Evolutionary conservation across 2,113 vertebrate genomes (phyloP).

Genomic region (Phrynosoma platyrhinos): DNA sequence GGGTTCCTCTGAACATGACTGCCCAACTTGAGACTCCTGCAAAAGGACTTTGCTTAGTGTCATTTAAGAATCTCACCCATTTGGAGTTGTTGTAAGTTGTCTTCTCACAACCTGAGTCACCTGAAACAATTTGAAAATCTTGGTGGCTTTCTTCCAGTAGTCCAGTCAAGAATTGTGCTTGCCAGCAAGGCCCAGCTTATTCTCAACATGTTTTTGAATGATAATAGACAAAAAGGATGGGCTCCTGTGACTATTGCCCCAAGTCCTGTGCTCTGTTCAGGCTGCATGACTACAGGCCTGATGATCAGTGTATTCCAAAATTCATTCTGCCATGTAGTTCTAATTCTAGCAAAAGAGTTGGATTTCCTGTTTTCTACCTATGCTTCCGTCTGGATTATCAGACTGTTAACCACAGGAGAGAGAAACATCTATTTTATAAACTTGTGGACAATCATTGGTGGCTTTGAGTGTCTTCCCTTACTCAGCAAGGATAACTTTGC

Average conservation of each 20-base stretch:
- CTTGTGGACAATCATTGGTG: conserved; percentile 71
- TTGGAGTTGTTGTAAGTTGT: conserved; percentile 1
- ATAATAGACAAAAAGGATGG: conserved; percentile 29
- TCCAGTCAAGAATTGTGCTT: conserved; percentile 14
- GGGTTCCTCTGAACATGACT: background rate
- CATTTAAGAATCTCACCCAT: background rate
- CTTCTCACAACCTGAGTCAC: background rate
- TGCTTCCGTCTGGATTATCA: conserved; percentile 75
- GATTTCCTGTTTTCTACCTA: conserved; percentile 63
- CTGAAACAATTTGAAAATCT: conserved; percentile 19
- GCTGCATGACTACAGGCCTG: conserved; percentile 60
- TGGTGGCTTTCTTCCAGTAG: background rate
- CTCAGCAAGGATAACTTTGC: conserved; percentile 73
- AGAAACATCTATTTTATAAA: conserved; percentile 69
- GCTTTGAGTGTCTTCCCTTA: conserved; percentile 73
- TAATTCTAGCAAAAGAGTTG: conserved; percentile 76
- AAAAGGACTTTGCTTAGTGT: conserved; percentile 13
- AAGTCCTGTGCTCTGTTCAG: conserved; percentile 72
- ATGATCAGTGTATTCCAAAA: conserved; percentile 65
- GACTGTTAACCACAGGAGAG: conserved; percentile 70
- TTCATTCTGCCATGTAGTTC: conserved; percentile 73
- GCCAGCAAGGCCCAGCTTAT: background rate
- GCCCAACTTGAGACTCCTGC: conserved; percentile 25
- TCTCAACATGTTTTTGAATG: conserved; percentile 19
- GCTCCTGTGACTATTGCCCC: conserved; percentile 52